Evolutionary conservation across 2,113 vertebrate species (phyloP).

Genomic region (Tympanuchus pallidicinctus): DNA sequence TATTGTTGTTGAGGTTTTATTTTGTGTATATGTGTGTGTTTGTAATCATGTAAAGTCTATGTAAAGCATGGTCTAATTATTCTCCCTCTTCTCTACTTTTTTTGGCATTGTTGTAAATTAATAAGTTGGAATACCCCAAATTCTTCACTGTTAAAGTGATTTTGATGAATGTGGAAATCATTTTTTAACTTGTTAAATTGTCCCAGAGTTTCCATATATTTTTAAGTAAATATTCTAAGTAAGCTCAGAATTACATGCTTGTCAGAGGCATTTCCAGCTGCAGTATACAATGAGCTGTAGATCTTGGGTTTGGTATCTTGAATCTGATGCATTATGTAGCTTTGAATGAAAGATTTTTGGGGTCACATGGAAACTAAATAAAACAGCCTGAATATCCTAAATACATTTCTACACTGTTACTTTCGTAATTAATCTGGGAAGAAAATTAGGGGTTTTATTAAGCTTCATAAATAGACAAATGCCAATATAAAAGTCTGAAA

Average conservation of each 20-base stretch:
- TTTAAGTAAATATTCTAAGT: rapidly evolving
- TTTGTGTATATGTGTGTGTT: neutral
- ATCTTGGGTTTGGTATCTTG: neutral
- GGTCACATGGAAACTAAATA: neutral
- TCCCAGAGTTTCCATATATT: neutral
- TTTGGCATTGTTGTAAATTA: neutral
- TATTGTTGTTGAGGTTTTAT: neutral
- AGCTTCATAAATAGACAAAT: neutral
- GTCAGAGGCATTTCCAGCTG: neutral
- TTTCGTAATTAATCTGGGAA: neutral
- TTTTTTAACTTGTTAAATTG: neutral
- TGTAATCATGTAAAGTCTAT: rapidly evolving
- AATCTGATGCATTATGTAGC: neutral
- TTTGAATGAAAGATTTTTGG: neutral
- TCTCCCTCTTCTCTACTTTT: neutral
- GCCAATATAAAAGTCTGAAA: neutral
- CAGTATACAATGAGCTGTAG: neutral
- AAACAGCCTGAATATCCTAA: neutral
- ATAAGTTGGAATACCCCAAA: neutral
- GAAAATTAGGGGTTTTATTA: neutral
- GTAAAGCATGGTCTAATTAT: neutral
- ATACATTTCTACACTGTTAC: rapidly evolving
- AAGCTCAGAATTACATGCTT: neutral
- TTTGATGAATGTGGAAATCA: neutral
- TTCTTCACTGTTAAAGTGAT: neutral